Evolutionary conservation across 2,888 invertebrate genomes (phyloP), one percentile per base, ranked within the genome.

Genomic region (Drosophila birchii): DNA sequence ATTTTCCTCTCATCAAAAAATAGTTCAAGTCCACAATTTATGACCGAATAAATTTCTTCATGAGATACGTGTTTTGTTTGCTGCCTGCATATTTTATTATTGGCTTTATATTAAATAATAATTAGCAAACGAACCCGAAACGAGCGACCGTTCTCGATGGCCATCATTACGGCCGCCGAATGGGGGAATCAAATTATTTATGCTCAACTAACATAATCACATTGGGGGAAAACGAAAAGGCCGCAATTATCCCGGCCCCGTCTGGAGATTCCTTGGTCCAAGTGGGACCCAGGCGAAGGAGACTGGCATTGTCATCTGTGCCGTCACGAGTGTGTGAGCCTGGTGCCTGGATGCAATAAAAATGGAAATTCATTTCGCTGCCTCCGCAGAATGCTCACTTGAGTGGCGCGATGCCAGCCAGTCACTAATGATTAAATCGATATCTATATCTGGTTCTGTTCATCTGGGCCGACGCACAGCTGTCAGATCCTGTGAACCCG

Each of bases 401-500:
- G 53, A 71, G 66, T 44, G 55, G 57, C 56, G 55, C 39, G 43
- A 43, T 12, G 55, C 55, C 56, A 56, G 55, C 36, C 66, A 68
- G 68, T 56, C 74, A 79, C 89, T 84, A 84, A 84, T 84, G 89
- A 89, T 89, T 84, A 84, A 84, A 84, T 84, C 84, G 89, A 84
- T 84, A 89, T 78, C 81, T 78, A 62, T 74, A 81, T 76, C 70
- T 70, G 57, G 62, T 51, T 59, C 68, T 58, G 53, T 41, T 69
- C 57, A 75, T 59, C 70, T 70, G 44, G 77, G 47, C 39, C 57
- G 63, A 36, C 68, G 54, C 59, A 60, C 71, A 62, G 74, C 45
- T 74, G 55, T 56, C 49, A 54, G 66, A 68, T 49, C 38, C 68
- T 39, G 32, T 44, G 36, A 53, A 11, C 45, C 69, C 43, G 70